Percentiles rank a stretch among this genome's conserved stretches.
Conservation (phyloP, 1,140 invertebrate genomes). For the Eriosoma lanigerum region DNA sequence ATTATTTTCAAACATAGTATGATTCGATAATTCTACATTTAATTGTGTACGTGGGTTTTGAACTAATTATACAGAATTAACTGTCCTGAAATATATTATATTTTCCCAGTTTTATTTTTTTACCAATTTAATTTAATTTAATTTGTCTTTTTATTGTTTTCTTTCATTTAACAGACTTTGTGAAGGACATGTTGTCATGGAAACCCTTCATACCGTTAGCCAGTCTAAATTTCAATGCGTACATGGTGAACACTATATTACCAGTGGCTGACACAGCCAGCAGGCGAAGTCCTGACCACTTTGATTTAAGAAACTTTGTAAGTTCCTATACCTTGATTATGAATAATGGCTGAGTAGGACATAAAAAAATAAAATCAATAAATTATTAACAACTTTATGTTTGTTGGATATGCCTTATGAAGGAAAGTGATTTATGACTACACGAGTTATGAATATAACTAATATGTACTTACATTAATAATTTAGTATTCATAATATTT, state of each 20-base stretch:
- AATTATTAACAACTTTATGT: too few species aligned
- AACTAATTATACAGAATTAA: too few species aligned
- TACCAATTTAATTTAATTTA: neutral
- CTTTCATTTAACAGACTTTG: slow-evolving; percentile 60
- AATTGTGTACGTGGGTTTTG: too few species aligned
- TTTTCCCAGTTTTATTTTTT: neutral
- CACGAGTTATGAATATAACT: too few species aligned
- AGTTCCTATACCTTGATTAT: slow-evolving; percentile 52
- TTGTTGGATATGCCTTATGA: too few species aligned
- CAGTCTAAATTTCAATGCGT: slow-evolving; percentile 71
- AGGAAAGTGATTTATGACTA: too few species aligned
- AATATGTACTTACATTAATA: too few species aligned
- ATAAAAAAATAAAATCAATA: too few species aligned
- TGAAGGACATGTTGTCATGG: slow-evolving; percentile 69
- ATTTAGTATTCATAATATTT: too few species aligned
- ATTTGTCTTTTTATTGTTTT: neutral
- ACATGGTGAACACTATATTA: slow-evolving; percentile 64
- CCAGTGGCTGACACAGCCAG: slow-evolving; percentile 60
- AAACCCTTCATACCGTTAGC: slow-evolving; percentile 69
- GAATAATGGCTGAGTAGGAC: neutral
- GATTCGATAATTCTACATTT: too few species aligned
- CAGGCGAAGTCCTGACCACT: slow-evolving; percentile 59
- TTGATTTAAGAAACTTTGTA: slow-evolving; percentile 57
- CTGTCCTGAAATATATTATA: neutral
- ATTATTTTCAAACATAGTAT: too few species aligned